Conservation (phyloP, 64 coral and sea anemone species). For the Platygyra sinensis region DNA sequence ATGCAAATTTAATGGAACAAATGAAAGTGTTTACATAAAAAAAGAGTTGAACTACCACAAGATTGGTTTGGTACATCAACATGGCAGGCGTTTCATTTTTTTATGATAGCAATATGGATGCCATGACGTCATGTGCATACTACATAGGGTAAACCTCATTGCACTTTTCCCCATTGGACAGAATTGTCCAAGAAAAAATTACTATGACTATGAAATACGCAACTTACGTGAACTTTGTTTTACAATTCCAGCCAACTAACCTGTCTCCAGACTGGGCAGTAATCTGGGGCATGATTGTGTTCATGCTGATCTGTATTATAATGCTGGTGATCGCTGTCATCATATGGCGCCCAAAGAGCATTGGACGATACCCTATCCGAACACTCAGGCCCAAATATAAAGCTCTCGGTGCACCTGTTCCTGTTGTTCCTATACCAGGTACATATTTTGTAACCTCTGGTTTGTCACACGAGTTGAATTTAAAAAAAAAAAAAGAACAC, state of each 20-base stretch:
- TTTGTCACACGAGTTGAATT: not conserved
- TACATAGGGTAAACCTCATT: too few relatives aligned
- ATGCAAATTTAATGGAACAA: too few relatives aligned
- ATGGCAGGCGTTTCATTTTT: too few relatives aligned
- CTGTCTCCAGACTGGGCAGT: slow-evolving; percentile 91
- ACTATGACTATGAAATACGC: not conserved
- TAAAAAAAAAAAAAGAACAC: too few relatives aligned
- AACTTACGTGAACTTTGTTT: not conserved
- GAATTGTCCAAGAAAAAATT: not conserved
- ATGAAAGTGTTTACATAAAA: too few relatives aligned
- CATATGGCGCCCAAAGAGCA: slow-evolving; percentile 96
- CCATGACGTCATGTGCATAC: too few relatives aligned
- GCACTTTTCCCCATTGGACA: not conserved
- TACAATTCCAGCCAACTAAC: slow-evolving; percentile 69
- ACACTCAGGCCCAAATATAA: slow-evolving; percentile 95
- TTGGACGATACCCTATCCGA: slow-evolving; percentile 83
- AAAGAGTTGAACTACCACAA: too few relatives aligned
- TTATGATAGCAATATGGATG: too few relatives aligned
- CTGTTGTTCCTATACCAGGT: slow-evolving; percentile 93
- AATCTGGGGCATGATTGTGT: slow-evolving; percentile 90
- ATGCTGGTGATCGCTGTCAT: slow-evolving; percentile 95
- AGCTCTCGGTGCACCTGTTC: slow-evolving; percentile 90
- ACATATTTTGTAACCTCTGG: not conserved
- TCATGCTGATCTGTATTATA: slow-evolving; percentile 92
- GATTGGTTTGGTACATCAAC: too few relatives aligned